Percentiles rank a stretch among this genome's conserved stretches.
Evolutionary conservation across 2,113 vertebrate genomes (phyloP).

Genomic region (Epinephelus fuscoguttatus): DNA sequence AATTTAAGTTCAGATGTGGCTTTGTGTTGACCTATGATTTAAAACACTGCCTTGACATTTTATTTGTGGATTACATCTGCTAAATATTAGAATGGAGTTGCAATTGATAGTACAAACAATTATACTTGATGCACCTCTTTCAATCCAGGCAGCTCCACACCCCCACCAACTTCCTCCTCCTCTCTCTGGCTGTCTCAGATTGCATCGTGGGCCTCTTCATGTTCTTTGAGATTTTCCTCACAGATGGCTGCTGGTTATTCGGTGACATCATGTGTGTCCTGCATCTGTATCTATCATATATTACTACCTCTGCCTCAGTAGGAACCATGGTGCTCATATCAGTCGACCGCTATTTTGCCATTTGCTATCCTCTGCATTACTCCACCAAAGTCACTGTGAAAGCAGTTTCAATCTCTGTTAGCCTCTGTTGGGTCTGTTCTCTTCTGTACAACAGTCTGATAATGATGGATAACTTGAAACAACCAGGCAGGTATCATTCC

Average conservation of each 20-base stretch:
- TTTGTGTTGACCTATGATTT: too few species aligned
- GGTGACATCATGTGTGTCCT: neutral
- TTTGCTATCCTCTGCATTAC: neutral
- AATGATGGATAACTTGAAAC: too few species aligned
- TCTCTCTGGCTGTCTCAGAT: slow-evolving; percentile 9
- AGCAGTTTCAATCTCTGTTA: too few species aligned
- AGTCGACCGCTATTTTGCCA: neutral
- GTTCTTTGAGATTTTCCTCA: neutral
- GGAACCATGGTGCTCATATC: slow-evolving; percentile 9
- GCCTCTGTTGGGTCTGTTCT: too few species aligned
- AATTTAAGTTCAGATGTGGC: too few species aligned
- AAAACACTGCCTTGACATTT: too few species aligned
- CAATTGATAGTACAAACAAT: too few species aligned
- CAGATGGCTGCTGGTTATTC: neutral
- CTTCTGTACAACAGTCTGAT: too few species aligned
- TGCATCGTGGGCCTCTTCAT: neutral
- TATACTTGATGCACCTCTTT: too few species aligned
- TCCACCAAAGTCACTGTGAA: neutral
- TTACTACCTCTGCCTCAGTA: neutral
- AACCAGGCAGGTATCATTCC: too few species aligned
- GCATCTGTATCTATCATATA: neutral
- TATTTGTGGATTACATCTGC: too few species aligned
- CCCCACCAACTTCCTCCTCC: slow-evolving; percentile 3
- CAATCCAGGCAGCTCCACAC: slow-evolving; percentile 10
- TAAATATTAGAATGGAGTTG: too few species aligned